Evolutionary conservation across 1,140 invertebrate species (phyloP).

Genomic region (Caenorhabditis tropicalis): DNA sequence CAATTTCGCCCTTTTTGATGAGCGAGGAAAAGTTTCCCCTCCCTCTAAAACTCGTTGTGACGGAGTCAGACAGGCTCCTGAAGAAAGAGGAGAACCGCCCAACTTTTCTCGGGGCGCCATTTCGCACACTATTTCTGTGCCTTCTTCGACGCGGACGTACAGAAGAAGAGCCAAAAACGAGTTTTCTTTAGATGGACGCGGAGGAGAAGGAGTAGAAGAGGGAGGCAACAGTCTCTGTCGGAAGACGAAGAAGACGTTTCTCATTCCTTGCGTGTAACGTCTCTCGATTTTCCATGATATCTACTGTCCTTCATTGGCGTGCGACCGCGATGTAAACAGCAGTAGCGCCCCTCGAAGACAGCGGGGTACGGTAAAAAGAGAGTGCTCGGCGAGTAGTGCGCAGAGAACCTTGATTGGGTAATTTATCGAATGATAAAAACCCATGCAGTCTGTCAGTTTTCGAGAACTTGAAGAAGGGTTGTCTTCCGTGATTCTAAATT

Average conservation of each 20-base stretch:
- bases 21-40: slow-evolving; percentile 7
- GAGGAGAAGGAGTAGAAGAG: not conserved
- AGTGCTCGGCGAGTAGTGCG: slow-evolving; percentile 35
- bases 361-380: slow-evolving; percentile 34
- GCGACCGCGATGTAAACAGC: slow-evolving; percentile 23
- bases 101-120: slow-evolving; percentile 12
- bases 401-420: slow-evolving; percentile 43
- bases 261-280: slow-evolving; percentile 23
- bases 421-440: slow-evolving; percentile 41
- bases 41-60: slow-evolving; percentile 35
- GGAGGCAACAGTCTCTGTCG: slow-evolving; percentile 10
- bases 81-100: slow-evolving; percentile 13
- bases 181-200: slow-evolving; percentile 40
- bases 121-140: slow-evolving; percentile 30
- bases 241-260: slow-evolving; percentile 44
- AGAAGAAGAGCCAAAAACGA: slow-evolving; percentile 42
- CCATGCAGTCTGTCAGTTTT: not conserved
- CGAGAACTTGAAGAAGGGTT: not conserved
- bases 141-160: slow-evolving; percentile 15
- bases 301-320: slow-evolving; percentile 30
- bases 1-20: not conserved
- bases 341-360: not conserved
- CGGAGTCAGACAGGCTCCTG: not conserved
- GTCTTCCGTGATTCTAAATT: not conserved
- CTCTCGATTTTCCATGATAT: slow-evolving; percentile 15